Conservation (phyloP, 2,797 vertebrate genomes). For the Carcharodon carcharias region DNA sequence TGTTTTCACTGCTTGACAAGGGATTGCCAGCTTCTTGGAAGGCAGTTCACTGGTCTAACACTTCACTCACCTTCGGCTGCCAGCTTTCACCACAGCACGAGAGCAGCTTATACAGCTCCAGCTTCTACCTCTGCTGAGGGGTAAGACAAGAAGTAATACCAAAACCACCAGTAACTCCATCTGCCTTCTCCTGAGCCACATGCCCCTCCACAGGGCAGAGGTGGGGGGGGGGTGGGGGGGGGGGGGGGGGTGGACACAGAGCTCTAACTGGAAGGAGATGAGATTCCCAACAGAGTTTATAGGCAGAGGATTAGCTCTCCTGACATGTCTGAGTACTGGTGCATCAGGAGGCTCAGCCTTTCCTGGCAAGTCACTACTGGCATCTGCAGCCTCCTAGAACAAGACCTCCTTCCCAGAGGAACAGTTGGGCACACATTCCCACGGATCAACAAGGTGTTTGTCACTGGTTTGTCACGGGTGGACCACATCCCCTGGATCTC, state of each 20-base stretch:
- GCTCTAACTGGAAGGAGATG: background rate
- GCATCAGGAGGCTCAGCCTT: background rate
- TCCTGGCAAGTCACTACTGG: background rate
- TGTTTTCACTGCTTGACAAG: background rate
- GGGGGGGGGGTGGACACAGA: background rate
- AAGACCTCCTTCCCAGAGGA: no score
- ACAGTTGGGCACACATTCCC: background rate
- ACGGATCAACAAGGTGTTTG: background rate
- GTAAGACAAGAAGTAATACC: background rate
- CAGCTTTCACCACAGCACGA: no score
- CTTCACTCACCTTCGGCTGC: no score
- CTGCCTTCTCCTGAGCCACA: background rate
- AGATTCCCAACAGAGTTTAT: background rate
- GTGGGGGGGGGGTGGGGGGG: fast-evolving
- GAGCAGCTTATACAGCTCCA: no score
- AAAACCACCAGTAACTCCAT: background rate
- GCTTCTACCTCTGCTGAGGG: background rate
- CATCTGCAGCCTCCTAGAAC: no score
- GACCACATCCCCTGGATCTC: background rate
- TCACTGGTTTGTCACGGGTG: background rate
- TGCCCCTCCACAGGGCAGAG: background rate
- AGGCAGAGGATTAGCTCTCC: no score
- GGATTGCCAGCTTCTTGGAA: no score
- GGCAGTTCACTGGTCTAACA: no score
- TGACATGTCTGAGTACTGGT: background rate